Base-by-base conservation (phyloP, 2,888 invertebrate species). In the Steinernema hermaphroditum region DNA sequence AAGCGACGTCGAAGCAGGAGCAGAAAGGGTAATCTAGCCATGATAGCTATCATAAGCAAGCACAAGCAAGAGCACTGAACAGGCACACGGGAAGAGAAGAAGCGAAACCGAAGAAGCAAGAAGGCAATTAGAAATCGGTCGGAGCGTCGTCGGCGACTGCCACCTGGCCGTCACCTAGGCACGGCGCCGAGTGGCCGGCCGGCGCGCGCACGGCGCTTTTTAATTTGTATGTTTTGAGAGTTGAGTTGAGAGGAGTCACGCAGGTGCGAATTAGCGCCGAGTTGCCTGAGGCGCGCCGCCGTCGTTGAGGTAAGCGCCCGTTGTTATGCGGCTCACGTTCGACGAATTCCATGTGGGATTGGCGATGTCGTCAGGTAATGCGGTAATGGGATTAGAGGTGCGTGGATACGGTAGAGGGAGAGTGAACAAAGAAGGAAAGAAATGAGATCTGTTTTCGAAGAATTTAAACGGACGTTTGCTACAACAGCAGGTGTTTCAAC, bases 121-220 rank as follows among this genome's bases (percentile, higher is more conserved):
- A 41, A 12, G 46, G 22, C 16, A 46, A 16, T 16, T 46, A 16
- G 22, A 4, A 9, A 4, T 6, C 46, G 22, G n/a, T n/a, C n/a
- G n/a, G n/a, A 46, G 22, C 6, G 37, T 8, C 16, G 22, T 6
- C 16, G 46, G 46, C 46, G 46, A 46, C 4, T 19, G 46, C 46
- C 46, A 46, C 46, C 46, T 46, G 46, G 46, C 46, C 46, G 46
- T 46, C 46, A 46, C 46, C 46, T 46, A 46, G 46, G n/a, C 46
- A 46, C 46, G n/a, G 46, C 16, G 46, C 46, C n/a, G 46, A 16
- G 46, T 16, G n/a, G 46, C 2, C 9, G n/a, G 46, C 46, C 16
- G 46, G n/a, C 16, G 46, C 46, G 22, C 9, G 4, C 9, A 4
- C 46, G 46, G 6, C 46, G 9, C 4, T n/a, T 46, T 46, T 46